phyloP scores from a whole-genome alignment of 2,888 invertebrate species.

The Omphaloscelis lunosa region DNA sequence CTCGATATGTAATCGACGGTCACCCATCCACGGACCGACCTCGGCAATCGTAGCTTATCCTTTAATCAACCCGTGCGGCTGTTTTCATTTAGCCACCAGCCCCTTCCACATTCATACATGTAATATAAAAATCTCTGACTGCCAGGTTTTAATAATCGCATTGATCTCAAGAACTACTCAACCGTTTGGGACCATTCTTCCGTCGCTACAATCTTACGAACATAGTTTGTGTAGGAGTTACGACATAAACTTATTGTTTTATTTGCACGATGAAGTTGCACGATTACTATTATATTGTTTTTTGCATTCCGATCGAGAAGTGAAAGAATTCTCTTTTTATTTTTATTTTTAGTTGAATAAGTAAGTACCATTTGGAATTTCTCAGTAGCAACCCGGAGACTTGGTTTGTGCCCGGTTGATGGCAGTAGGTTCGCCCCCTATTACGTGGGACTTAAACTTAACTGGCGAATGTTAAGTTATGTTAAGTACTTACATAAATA shows the following conservation, averaged over 20 bases:
- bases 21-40: too few species aligned
- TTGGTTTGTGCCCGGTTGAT: too few species aligned
- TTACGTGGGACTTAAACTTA: too few species aligned
- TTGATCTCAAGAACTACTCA: slow-evolving; percentile 60
- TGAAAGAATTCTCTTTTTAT: slow-evolving; percentile 19
- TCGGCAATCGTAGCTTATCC: too few species aligned
- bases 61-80: not conserved
- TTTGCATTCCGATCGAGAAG: slow-evolving; percentile 5
- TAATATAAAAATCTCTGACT: not conserved
- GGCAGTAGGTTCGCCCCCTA: too few species aligned
- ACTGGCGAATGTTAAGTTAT: too few species aligned
- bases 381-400: too few species aligned
- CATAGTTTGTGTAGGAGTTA: slow-evolving; percentile 36
- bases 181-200: slow-evolving; percentile 48
- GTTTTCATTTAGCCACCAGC: not conserved
- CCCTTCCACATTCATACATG: not conserved
- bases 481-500: too few species aligned
- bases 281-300: slow-evolving; percentile 9
- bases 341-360: not conserved
- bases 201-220: not conserved
- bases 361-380: too few species aligned
- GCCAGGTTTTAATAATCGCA: slow-evolving; percentile 8
- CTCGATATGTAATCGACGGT: too few species aligned
- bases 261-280: slow-evolving; percentile 8
- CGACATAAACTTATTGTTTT: slow-evolving; percentile 45